Evolutionary conservation across 2,113 vertebrate species (phyloP), one percentile per base, ranked within the genome.

Genomic region (Bothrops jararaca): DNA sequence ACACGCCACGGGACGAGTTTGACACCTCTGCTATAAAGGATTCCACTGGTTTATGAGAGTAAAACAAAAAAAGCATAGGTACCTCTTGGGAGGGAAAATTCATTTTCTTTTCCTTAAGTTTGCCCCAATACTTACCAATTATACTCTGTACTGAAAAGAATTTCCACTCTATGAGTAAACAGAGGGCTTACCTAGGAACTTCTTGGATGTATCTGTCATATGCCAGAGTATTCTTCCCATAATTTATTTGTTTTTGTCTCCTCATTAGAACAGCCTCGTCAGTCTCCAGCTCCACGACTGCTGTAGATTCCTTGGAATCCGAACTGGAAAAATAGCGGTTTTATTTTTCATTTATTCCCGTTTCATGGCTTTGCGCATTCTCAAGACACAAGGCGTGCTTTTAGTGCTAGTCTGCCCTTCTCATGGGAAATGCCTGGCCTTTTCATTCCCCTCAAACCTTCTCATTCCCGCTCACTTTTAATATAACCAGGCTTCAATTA

Each of bases 211-310:
- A 99, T 95, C 98, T 96, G 87, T 99, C 99, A 0, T 99, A 99
- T 1, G 99, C 98, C 29, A 99, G 97, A 0, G 98, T 99, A 96
- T 99, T 99, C 96, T 99, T 99, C 2, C 99, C 99, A 0, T 99
- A 99, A 96, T 98, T 99, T 89, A 99, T 99, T 97, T 99, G 99
- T 92, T 99, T 99, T 94, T 99, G 99, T 90, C 99, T 97, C 85
- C 99, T 98, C 96, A 99, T 97, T 89, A 99, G 96, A 90, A 99
- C 98, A 1, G 97, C 96, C 91, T 99, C 98, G 34, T 99, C 99
- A 0, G 98, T 99, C 96, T 99, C 99, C n/a, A 99, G 96, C 88
- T 99, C 98, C 90, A 96, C 95, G 0, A 97, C 48, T 3, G 80
- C 94, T 0, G 94, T 29, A 8, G 98, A 98, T 56, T 99, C 99